Evolutionary conservation across 2,113 vertebrate species (phyloP), one percentile per base, ranked within the genome.

Genomic region (Lampris megalopsis): DNA sequence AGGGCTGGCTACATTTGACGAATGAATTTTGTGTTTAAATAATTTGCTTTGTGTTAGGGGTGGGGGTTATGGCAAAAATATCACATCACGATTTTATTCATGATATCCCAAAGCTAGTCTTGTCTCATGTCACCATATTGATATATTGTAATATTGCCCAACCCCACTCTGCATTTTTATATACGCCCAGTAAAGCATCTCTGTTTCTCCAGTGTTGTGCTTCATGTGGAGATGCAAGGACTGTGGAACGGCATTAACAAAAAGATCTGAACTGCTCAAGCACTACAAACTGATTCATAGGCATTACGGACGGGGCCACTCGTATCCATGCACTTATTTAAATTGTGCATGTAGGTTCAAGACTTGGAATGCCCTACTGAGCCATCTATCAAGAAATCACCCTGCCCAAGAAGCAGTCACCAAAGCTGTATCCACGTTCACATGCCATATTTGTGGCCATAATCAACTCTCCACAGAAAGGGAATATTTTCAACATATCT

Each of bases 351-450:
- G 72, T 48, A 50, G 38, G 50, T 75, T 75, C 54, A 76, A 77
- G 75, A 77, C 74, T n/a, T 75, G 81, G 71, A 76, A 68, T 64
- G 50, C 71, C 1, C 24, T 83, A 48, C 11, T 53, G 64, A 83
- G 71, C 35, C 76, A 71, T 63, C 40, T 79, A 7, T 54, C 49
- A 61, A 79, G 62, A 72, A 76, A 60, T 62, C 76, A 68, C 35
- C 47, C 56, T 63, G 24, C 13, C 68, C 63, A 63, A 57, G 4
- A 4, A 41, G 6, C 42, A n/a, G 11, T n/a, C 56, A 62, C 41
- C 40, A 62, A 53, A 63, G 24, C 13, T 5, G 9, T 42, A 4
- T 60, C 59, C 43, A 58, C 24, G 1, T 63, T 67, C 5, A 54
- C 4, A 13, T 83, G 71, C 5, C n/a, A 36, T 35, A 62, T 76